Base-by-base conservation (phyloP, 1,140 invertebrate genomes). In the Oncopeltus fasciatus region DNA sequence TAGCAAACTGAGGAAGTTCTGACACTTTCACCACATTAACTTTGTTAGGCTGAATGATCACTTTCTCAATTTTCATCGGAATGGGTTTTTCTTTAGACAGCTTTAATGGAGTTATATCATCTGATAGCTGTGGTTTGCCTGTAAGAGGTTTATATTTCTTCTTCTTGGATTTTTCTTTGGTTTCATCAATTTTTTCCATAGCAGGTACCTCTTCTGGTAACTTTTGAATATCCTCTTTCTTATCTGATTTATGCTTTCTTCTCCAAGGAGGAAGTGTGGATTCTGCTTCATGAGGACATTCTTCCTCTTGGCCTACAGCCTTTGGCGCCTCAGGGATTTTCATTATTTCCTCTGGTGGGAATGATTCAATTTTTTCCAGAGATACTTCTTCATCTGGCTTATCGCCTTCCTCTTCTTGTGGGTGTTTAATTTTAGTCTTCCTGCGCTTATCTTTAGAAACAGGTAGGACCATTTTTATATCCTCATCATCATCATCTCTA, bases 1-100 rank as follows among this genome's bases (percentile, higher is more conserved):
- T 71, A 21, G 76, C 78, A 66, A 84, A 85, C 62, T 80, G 76
- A 18, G 78, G 75, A n/a, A 77, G 70, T 60, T 76, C 74, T 62
- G 74, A 69, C 56, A 72, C 68, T 31, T 74, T 18, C 67, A 64
- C 31, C 66, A 65, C 57, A 66, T 67, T 49, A 60, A 64, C 5
- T 65, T 38, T 68, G 57, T 31, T 68, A 33, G 64, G 69, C 38
- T 38, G 11, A 16, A 59, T 43, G 8, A 16, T 0, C 73, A 67
- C 20, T 67, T 33, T 31, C 47, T 66, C 62, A 44, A 44, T 31
- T 4, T 16, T 26, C 24, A 47, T 27, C 28, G 47, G 44, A 61
- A n/a, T 20, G 11, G n/a, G 46, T 29, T 49, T 31, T 60, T 63
- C 61, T 18, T 44, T 5, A 27, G 26, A 43, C 18, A 49, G 47